These are phyloP conservation scores for Drosophila subsilvestris DNA, from an alignment of 2,888 invertebrate genomes.

Conservation along the genomic window DNA sequence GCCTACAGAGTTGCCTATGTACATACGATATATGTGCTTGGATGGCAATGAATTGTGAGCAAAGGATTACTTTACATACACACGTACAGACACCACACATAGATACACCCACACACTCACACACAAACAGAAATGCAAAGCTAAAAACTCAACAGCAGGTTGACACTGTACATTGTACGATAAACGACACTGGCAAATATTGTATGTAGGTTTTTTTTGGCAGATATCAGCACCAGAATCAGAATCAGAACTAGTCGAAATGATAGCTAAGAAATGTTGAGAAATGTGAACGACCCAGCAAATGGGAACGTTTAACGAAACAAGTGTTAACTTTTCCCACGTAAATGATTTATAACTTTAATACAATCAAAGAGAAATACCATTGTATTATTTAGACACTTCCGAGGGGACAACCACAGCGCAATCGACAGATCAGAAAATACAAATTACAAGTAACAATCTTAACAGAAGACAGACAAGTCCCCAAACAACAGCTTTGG, in stretches of 20 bases:
- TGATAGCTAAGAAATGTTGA: constrained; percentile 28
- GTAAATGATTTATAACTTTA: constrained; percentile 59
- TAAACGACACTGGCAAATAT: constrained; percentile 53
- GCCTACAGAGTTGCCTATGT: constrained; percentile 39
- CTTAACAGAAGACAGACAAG: constrained; percentile 27
- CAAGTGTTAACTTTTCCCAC: constrained; percentile 78
- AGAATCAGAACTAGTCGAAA: constrained; percentile 27
- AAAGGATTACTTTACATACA: constrained; percentile 64
- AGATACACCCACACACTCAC: constrained; percentile 11
- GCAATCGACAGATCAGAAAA: constrained; percentile 7
- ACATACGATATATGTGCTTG: constrained; percentile 31
- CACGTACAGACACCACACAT: constrained; percentile 31
- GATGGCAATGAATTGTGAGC: constrained; percentile 58
- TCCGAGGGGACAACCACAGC: constrained; percentile 11
- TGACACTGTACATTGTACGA: constrained; percentile 66
- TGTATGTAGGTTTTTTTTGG: constrained; percentile 31
- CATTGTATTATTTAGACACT: constrained; percentile 56
- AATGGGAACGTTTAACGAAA: constrained; percentile 40
- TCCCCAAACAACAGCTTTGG: constrained; percentile 19
- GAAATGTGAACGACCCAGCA: constrained; percentile 1
- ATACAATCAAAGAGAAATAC: constrained; percentile 30
- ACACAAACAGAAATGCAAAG: constrained; percentile 25
- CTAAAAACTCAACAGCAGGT: constrained; percentile 36
- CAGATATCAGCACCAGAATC: constrained; percentile 12
- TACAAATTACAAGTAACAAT: constrained; percentile 21